These are phyloP conservation scores for Lacanobia wlatinum DNA, from an alignment of 2,888 invertebrate genomes.

Conservation along the genomic window DNA sequence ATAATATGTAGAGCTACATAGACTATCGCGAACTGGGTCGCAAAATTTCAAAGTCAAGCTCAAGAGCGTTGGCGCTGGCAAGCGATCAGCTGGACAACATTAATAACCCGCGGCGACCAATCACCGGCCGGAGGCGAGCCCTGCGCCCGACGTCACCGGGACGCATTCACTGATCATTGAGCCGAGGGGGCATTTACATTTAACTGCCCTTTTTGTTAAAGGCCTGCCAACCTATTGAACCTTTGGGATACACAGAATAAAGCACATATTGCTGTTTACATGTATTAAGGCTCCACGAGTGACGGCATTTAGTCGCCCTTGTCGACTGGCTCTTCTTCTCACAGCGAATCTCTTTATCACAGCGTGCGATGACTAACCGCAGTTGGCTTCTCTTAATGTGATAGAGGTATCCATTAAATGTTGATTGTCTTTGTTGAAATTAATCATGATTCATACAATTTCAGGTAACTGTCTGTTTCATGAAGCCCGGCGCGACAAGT, in stretches of 20 bases:
- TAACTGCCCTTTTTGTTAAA: neutral
- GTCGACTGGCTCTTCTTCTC: neutral
- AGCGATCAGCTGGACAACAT: conserved; percentile 54
- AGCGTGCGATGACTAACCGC: neutral
- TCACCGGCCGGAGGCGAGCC: conserved; percentile 35
- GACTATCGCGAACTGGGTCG: conserved; percentile 10
- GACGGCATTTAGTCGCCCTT: neutral
- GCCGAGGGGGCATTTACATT: neutral
- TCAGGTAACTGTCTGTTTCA: conserved; percentile 8
- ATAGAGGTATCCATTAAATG: neutral
- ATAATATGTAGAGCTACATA: neutral
- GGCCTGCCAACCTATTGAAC: neutral
- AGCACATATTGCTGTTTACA: neutral
- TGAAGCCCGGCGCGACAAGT: conserved; percentile 2
- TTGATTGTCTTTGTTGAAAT: conserved; percentile 3
- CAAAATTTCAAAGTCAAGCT: conserved; percentile 60
- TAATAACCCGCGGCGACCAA: conserved; percentile 52
- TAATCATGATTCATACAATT: conserved; percentile 19
- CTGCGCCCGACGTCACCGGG: conserved; percentile 13
- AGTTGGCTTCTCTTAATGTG: neutral
- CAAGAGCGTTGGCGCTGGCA: conserved; percentile 55
- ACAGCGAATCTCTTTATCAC: neutral
- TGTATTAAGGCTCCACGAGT: neutral
- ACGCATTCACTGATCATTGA: conserved; percentile 9
- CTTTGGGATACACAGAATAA: neutral